These are phyloP conservation scores for Psix sp. DNA, from an alignment of 1,140 invertebrate species.

Conservation along the genomic window DNA sequence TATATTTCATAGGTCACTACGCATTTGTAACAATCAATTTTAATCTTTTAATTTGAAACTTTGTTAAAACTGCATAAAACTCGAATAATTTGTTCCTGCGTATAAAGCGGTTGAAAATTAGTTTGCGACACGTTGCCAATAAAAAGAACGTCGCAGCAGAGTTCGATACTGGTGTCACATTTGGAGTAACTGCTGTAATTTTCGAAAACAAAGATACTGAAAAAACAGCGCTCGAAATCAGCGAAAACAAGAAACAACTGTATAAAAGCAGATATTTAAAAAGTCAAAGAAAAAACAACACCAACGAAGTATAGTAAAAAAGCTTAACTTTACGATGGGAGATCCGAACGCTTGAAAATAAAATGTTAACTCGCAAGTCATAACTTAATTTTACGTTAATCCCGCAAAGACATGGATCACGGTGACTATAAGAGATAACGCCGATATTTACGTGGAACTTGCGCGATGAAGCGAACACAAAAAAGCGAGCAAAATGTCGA, in stretches of 20 bases:
- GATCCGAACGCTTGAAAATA: not conserved
- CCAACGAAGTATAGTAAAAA: not conserved
- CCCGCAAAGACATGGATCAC: too few relatives aligned
- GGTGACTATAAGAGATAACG: constrained; percentile 7
- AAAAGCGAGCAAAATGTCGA: constrained; percentile 3
- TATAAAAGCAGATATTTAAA: too few relatives aligned
- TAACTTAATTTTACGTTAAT: constrained; percentile 4
- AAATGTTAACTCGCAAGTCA: constrained; percentile 13
- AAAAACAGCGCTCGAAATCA: too few relatives aligned
- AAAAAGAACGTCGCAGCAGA: too few relatives aligned
- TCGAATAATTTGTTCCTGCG: too few relatives aligned
- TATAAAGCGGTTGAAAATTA: too few relatives aligned
- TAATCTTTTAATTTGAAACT: constrained; percentile 2
- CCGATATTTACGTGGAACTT: constrained; percentile 5
- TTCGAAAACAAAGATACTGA: too few relatives aligned
- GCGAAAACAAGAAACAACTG: too few relatives aligned
- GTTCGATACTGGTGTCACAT: too few relatives aligned
- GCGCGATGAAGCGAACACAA: not conserved
- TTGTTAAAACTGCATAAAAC: not conserved
- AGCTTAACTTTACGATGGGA: not conserved
- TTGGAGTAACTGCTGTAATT: too few relatives aligned
- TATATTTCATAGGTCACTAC: too few relatives aligned
- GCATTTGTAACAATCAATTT: not conserved
- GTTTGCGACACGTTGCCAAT: too few relatives aligned
- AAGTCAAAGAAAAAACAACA: not conserved